Conservation (phyloP, 2,888 invertebrate species). For the Andrena trimmerana region DNA sequence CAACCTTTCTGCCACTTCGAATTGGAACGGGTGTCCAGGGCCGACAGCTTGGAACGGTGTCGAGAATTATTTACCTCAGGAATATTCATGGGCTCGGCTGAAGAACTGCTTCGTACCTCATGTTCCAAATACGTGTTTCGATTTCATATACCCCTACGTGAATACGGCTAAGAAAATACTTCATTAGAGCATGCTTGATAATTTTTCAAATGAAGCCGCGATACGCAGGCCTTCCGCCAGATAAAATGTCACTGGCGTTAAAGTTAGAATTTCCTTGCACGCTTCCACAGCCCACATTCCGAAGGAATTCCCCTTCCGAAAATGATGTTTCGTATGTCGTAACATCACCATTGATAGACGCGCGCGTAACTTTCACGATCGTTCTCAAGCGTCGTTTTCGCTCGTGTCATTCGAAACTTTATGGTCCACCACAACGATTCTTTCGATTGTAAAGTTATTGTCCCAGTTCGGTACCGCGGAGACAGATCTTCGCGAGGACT, state of each 20-base stretch:
- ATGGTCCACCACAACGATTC: neutral
- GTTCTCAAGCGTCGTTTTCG: neutral
- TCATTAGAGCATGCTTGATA: too few species aligned
- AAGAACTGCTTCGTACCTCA: neutral
- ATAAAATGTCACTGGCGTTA: neutral
- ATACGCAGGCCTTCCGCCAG: neutral
- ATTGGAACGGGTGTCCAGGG: conserved; percentile 8
- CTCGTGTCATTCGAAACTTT: neutral
- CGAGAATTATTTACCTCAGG: conserved; percentile 23
- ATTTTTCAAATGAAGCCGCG: too few species aligned
- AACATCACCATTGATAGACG: neutral
- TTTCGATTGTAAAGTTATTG: neutral
- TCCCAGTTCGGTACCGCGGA: neutral
- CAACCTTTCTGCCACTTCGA: neutral
- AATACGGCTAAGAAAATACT: too few species aligned
- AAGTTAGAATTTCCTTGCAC: neutral
- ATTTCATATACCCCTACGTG: too few species aligned
- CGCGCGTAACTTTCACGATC: conserved; percentile 5
- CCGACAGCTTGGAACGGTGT: neutral
- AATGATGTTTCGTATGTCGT: neutral
- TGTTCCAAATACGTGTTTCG: neutral
- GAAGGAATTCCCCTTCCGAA: neutral
- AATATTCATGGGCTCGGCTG: conserved; percentile 14
- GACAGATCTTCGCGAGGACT: neutral
- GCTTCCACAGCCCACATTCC: neutral